Conservation (phyloP, 2,113 vertebrate species). For the Psophia crepitans region DNA sequence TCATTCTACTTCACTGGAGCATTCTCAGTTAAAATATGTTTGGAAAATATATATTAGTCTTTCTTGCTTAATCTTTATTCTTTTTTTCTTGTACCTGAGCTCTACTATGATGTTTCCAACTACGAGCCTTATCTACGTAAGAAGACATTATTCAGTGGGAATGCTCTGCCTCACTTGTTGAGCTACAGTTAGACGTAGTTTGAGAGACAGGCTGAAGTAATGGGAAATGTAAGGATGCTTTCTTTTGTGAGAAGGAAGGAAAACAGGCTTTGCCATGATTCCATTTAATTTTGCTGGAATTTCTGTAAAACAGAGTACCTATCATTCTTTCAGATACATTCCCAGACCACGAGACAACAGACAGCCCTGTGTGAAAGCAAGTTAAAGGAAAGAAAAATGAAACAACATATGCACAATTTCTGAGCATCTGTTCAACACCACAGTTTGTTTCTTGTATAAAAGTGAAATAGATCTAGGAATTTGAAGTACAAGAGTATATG, state of each 20-base stretch:
- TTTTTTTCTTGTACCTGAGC: background rate
- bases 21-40: background rate
- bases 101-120: background rate
- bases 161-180: background rate
- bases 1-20: background rate
- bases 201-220: background rate
- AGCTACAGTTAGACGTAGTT: background rate
- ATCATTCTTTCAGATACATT: background rate
- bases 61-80: background rate
- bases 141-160: background rate
- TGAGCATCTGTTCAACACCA: background rate
- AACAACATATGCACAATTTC: background rate
- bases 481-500: background rate
- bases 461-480: background rate
- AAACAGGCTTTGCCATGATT: background rate
- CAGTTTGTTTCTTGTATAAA: background rate
- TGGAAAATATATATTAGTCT: background rate
- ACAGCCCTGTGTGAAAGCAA: background rate
- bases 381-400: background rate
- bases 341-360: background rate
- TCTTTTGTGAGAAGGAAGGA: background rate
- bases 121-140: rapidly evolving
- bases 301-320: background rate
- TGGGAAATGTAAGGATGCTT: background rate
- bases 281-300: background rate